phyloP scores from a whole-genome alignment of 1,140 invertebrate species.

The Stratiolaelaps scimitus region DNA sequence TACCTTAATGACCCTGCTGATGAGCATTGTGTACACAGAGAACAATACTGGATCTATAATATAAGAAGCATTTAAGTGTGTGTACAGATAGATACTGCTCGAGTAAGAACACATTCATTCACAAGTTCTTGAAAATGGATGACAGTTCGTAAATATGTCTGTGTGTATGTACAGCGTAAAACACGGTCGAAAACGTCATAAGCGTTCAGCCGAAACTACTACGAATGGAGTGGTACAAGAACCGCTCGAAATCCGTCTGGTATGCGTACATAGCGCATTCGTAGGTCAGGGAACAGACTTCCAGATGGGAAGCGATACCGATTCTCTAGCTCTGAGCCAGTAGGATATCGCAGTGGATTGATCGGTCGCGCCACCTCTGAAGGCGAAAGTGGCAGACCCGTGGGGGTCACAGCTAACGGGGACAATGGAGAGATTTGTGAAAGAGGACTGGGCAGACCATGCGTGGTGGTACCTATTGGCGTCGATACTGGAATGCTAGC shows the following conservation, averaged over 20 bases:
- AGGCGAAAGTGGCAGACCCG: constrained; percentile 2
- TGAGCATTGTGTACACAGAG: too few species aligned
- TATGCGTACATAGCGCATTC: constrained; percentile 21
- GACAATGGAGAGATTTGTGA: too few species aligned
- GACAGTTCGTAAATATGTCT: too few species aligned
- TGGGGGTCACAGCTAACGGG: background rate
- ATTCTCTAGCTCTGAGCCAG: background rate
- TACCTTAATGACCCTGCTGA: too few species aligned
- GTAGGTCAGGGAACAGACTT: constrained; percentile 9
- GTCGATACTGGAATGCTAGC: constrained; percentile 5
- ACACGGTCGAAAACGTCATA: too few species aligned
- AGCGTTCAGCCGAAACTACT: background rate
- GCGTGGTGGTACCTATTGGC: background rate
- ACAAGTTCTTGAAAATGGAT: too few species aligned
- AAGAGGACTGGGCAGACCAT: background rate
- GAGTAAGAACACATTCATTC: too few species aligned
- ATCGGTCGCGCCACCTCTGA: constrained; percentile 13
- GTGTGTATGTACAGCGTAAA: too few species aligned
- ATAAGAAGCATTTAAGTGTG: too few species aligned
- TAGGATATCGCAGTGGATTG: constrained; percentile 17
- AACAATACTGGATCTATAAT: too few species aligned
- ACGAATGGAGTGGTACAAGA: constrained; percentile 17
- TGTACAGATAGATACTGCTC: too few species aligned
- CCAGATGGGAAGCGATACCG: constrained; percentile 13
- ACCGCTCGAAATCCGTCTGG: constrained; percentile 19